Evolutionary conservation across 2,888 invertebrate species (phyloP).

Genomic region (Cynaeus angustus): DNA sequence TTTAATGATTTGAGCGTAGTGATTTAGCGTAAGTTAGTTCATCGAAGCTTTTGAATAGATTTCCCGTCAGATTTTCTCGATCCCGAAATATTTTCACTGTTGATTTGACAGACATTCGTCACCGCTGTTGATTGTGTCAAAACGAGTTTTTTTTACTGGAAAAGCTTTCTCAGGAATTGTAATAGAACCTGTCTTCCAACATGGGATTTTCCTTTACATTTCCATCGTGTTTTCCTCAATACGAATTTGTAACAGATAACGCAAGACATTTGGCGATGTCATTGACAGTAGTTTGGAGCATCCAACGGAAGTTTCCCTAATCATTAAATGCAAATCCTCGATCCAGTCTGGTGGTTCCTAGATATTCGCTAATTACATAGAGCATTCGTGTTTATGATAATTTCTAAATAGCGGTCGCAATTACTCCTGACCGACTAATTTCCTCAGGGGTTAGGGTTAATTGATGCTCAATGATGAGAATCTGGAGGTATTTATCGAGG

Average conservation of each 20-base stretch:
- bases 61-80: too few species aligned
- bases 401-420: neutral
- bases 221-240: neutral
- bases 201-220: neutral
- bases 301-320: neutral
- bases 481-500: constrained; percentile 24
- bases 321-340: constrained; percentile 37
- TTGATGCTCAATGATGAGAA: constrained; percentile 26
- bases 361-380: constrained; percentile 22
- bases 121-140: too few species aligned
- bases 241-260: constrained; percentile 10
- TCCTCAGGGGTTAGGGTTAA: constrained; percentile 10
- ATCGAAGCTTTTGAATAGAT: too few species aligned
- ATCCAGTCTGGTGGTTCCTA: constrained; percentile 18
- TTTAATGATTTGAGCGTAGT: too few species aligned
- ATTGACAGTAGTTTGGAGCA: constrained; percentile 14
- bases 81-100: too few species aligned
- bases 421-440: constrained; percentile 7
- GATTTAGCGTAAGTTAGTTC: too few species aligned
- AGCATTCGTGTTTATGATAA: constrained; percentile 29
- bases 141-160: neutral
- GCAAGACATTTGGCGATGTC: constrained; percentile 8
- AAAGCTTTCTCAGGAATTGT: neutral
- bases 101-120: too few species aligned
- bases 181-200: neutral